phyloP scores from a whole-genome alignment of 2,888 invertebrate genomes.

The Eilema sororculum region DNA sequence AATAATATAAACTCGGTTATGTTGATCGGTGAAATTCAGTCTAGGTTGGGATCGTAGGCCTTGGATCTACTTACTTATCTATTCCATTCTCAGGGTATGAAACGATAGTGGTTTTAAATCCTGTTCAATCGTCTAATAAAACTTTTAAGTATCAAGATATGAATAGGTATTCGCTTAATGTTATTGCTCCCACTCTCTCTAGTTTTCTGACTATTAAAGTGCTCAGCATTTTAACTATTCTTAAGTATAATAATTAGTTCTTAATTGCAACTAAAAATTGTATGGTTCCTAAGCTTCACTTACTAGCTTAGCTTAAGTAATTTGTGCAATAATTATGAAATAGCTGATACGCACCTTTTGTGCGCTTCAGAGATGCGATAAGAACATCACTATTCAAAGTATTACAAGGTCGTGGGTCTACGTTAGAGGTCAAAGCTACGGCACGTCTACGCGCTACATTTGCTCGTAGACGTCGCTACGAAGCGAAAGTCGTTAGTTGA shows the following conservation, averaged over 20 bases:
- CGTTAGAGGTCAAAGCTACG: constrained; percentile 74
- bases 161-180: background rate
- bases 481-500: constrained; percentile 64
- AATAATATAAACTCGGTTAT: too few species aligned
- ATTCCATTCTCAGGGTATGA: background rate
- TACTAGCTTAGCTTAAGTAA: background rate
- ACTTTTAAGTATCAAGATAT: background rate
- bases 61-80: too few species aligned
- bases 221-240: background rate
- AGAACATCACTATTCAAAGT: constrained; percentile 21
- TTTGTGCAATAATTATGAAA: background rate
- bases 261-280: background rate
- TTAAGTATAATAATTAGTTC: background rate
- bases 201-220: background rate
- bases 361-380: background rate
- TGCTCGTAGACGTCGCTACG: constrained; percentile 68
- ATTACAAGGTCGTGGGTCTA: constrained; percentile 56
- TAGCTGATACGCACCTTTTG: background rate
- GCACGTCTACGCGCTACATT: constrained; percentile 71
- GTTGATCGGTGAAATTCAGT: background rate
- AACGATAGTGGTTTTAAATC: background rate
- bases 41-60: background rate
- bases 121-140: background rate
- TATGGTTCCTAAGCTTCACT: background rate
- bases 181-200: background rate